Conservation (phyloP, 2,113 vertebrate species). For the Paracyprichromis sp. region DNA sequence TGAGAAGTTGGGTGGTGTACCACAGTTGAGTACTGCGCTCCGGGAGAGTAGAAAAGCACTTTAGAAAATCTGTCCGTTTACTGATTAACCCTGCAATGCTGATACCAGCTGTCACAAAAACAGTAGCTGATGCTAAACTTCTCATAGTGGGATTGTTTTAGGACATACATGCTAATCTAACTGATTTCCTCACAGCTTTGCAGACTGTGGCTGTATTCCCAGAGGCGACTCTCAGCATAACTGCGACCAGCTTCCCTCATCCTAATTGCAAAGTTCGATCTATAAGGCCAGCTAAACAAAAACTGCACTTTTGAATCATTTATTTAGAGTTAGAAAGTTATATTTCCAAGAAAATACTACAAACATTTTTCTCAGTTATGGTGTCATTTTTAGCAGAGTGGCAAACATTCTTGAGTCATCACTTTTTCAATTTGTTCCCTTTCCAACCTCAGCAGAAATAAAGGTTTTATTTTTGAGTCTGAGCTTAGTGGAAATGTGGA, state of each 20-base stretch:
- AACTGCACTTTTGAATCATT: background rate
- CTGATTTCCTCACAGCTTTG: conserved; percentile 36
- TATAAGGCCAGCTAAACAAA: background rate
- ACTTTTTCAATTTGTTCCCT: background rate
- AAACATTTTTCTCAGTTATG: background rate
- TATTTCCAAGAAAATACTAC: background rate
- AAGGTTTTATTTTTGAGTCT: background rate
- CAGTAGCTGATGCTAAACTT: background rate
- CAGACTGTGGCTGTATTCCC: conserved; percentile 50
- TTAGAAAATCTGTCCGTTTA: accelerated
- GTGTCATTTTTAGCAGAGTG: background rate
- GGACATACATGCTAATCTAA: conserved; percentile 19
- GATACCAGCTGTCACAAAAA: background rate
- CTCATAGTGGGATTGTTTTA: background rate
- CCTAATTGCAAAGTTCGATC: background rate
- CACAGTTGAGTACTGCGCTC: background rate
- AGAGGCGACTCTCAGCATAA: background rate
- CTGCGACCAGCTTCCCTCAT: conserved; percentile 26
- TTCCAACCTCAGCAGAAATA: background rate
- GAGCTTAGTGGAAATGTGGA: background rate
- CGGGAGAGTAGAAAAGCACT: background rate
- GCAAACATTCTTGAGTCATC: background rate
- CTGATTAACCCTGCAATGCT: background rate
- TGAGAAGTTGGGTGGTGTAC: background rate
- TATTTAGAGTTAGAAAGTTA: background rate